Base-by-base conservation (phyloP, 2,888 invertebrate genomes). In the Amphipyra tragopoginis region DNA sequence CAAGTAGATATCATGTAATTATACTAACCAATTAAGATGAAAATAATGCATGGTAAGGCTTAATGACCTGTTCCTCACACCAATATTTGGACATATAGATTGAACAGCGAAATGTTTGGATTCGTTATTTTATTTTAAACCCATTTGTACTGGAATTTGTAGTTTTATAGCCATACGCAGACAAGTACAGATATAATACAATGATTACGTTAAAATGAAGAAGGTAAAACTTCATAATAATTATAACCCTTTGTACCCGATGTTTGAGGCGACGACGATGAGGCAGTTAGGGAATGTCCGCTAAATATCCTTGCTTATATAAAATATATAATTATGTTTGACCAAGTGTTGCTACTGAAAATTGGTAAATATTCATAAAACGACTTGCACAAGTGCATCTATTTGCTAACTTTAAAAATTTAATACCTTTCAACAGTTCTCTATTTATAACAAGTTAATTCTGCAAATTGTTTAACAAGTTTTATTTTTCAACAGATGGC, bases 401-500 rank as follows among this genome's bases (percentile, higher is more conserved):
- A 47, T 65, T 59, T 54, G 50, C 65, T 76, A 58, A 53, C 47
- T 52, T 29, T 51, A 49, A 44, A 58, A 49, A 39, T 4, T n/a
- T 40, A 39, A 45, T 38, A 50, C 4, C 29, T 40, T 14, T 15
- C 26, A 49, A 15, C 8, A 44, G 29, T 66, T 44, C 10, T 10
- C 14, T 9, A 7, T 51, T 59, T 56, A 13, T 34, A 48, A 51
- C 36, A 57, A 56, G 15, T 40, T 33, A 0, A 9, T 51, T 10
- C 13, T 40, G 26, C 6, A 39, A 48, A 13, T 51, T 39, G 39
- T 43, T 36, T 78, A 71, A 72, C 43, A 44, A 51, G 14, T 29
- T 58, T 75, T 66, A 67, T 72, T 80, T 74, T 83, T 59, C 76
- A 65, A 79, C 93, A 97, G 96, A 96, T 96, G 96, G 96, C 96